Conservation (phyloP, 2,113 vertebrate species). For the Camelus dromedarius region DNA sequence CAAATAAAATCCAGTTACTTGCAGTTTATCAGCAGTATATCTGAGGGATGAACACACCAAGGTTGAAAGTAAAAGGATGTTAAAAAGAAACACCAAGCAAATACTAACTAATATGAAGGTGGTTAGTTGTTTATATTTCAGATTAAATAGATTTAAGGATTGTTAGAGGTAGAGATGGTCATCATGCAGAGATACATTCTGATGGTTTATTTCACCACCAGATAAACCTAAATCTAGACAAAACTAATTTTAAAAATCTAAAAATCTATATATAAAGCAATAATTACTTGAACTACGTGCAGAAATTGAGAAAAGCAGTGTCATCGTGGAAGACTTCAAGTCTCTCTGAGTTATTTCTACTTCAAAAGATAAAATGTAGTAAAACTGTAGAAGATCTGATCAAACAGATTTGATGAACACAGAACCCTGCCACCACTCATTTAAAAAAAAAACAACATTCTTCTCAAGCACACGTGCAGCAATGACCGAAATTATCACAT, state of each 20-base stretch:
- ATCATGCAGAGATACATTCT: neutral
- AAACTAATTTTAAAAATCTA: constrained; percentile 39
- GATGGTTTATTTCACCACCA: constrained; percentile 1
- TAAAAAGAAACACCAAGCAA: neutral
- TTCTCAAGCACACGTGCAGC: neutral
- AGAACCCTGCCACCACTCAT: neutral
- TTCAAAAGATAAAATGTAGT: neutral
- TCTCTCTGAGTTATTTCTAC: neutral
- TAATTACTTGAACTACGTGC: neutral
- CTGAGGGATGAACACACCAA: neutral
- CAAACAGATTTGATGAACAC: neutral
- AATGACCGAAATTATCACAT: neutral
- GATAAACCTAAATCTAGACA: neutral
- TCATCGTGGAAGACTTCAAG: neutral
- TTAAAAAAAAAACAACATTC: neutral
- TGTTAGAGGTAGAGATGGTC: neutral
- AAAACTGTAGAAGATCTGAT: neutral
- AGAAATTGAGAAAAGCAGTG: neutral
- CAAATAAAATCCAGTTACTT: neutral
- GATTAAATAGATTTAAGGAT: neutral
- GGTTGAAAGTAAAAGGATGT: neutral
- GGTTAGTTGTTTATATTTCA: neutral
- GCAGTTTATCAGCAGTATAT: neutral
- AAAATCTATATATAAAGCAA: neutral
- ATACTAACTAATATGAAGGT: neutral